Evolutionary conservation across 2,797 vertebrate genomes (phyloP), one percentile per base, ranked within the genome.

Genomic region (Sylvilagus floridanus): DNA sequence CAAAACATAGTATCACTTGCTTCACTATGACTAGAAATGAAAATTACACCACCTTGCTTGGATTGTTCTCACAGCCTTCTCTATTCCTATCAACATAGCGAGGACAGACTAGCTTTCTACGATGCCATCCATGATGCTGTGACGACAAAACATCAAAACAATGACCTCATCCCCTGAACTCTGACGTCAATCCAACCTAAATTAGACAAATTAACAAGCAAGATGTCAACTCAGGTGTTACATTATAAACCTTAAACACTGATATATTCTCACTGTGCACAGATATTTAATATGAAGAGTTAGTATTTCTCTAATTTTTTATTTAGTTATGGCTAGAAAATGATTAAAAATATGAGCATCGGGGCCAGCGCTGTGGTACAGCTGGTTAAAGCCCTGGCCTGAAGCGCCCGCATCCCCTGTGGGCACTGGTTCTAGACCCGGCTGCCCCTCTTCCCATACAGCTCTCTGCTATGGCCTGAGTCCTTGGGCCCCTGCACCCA

Each of bases 131-230:
- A 62, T 22, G 32, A 68, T 35, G 73, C 47, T 37, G 69, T n/a
- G 69, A 88, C 72, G 88, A 82, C 24, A 85, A 91, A 88, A 91
- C 16, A 62, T 9, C 68, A 63, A 47, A 93, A 95, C 26, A 84
- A 73, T 35, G 11, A 79, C 13, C 66, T 84, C 35, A 79, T 66
- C 16, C 13, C 10, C 54, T 47, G 12, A 83, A 62, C 26, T 79
- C 1, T 88, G 57, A 84, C 17, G 32, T 84, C 78, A 91, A 14
- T 79, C 28, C 52, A 88, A 79, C 16, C 26, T 57, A 52, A 30
- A 73, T 50, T 71, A 81, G 54, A 30, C 14, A 86, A 62, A 87
- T 68, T 81, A 87, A 60, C 13, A 66, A 79, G 35, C 57, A 86
- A 82, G 63, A 86, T 77, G 63, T 57, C 93, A 83, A 78, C 14